A percentile compares a stretch with the other conserved stretches of the same genome.
Evolutionary conservation across 2,113 vertebrate genomes (phyloP).

Genomic region (Ptychochromis oligacanthus): DNA sequence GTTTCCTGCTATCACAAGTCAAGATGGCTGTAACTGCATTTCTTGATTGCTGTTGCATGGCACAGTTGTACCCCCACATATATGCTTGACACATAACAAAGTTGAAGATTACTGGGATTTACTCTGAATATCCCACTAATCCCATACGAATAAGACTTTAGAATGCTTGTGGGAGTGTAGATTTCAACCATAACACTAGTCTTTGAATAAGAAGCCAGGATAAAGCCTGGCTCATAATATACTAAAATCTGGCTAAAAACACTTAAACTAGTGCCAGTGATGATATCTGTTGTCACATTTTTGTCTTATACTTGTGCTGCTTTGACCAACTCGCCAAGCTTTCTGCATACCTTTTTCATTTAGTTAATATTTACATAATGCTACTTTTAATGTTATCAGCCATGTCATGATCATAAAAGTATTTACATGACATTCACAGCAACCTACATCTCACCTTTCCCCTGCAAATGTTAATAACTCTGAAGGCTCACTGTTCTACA

Average conservation of each 20-base stretch:
- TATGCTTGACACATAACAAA: not conserved
- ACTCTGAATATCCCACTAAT: constrained; percentile 16
- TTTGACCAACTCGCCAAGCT: too few relatives aligned
- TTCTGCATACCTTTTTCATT: not conserved
- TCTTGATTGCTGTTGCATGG: not conserved
- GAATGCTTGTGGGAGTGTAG: constrained; percentile 21
- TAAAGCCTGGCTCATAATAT: not conserved
- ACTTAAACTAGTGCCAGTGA: not conserved
- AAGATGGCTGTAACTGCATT: not conserved
- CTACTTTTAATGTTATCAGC: not conserved
- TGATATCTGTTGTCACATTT: not conserved
- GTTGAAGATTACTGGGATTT: constrained; percentile 31
- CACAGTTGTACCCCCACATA: not conserved
- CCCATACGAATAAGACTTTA: constrained; percentile 6
- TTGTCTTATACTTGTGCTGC: too few relatives aligned
- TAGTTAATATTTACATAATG: not conserved
- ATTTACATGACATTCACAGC: not conserved
- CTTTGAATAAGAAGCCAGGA: not conserved
- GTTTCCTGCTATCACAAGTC: not conserved
- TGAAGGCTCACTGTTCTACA: not conserved
- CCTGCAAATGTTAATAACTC: not conserved
- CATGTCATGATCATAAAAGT: not conserved
- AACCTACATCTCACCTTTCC: not conserved
- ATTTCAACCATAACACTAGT: not conserved
- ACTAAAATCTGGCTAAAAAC: not conserved